These are phyloP conservation scores for Vanessa atalanta DNA, from an alignment of 1,140 invertebrate species.

Conservation along the genomic window DNA sequence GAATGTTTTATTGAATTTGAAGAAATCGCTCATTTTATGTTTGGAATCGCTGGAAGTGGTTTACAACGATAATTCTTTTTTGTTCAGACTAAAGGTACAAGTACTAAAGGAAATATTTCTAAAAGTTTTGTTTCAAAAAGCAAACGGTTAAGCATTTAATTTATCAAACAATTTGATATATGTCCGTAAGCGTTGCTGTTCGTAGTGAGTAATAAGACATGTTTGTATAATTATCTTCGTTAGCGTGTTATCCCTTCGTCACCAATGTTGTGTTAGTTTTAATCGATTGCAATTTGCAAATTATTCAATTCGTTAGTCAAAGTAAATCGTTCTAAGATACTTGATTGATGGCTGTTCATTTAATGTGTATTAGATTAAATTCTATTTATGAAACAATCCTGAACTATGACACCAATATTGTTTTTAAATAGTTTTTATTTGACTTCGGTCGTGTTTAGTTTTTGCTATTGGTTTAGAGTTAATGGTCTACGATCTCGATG, in stretches of 20 bases:
- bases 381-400: no score
- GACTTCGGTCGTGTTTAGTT: no score
- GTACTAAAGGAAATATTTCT: background rate
- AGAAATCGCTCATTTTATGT: constrained; percentile 19
- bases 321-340: constrained; percentile 14
- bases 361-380: background rate
- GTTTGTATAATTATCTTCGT: background rate
- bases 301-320: constrained; percentile 33
- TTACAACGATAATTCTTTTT: constrained; percentile 5
- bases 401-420: no score
- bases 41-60: constrained; percentile 9
- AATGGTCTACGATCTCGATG: no score
- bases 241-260: constrained; percentile 18
- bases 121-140: background rate
- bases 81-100: background rate
- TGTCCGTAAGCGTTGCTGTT: background rate
- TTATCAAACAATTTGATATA: background rate
- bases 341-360: constrained; percentile 6
- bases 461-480: no score
- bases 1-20: constrained; percentile 31
- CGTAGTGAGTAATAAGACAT: background rate
- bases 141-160: background rate
- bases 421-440: no score
- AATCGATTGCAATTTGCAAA: constrained; percentile 32
- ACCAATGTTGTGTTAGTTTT: constrained; percentile 32